These are phyloP conservation scores for Coenobita brevimanus DNA, from an alignment of 1,140 invertebrate species.

Conservation along the genomic window DNA sequence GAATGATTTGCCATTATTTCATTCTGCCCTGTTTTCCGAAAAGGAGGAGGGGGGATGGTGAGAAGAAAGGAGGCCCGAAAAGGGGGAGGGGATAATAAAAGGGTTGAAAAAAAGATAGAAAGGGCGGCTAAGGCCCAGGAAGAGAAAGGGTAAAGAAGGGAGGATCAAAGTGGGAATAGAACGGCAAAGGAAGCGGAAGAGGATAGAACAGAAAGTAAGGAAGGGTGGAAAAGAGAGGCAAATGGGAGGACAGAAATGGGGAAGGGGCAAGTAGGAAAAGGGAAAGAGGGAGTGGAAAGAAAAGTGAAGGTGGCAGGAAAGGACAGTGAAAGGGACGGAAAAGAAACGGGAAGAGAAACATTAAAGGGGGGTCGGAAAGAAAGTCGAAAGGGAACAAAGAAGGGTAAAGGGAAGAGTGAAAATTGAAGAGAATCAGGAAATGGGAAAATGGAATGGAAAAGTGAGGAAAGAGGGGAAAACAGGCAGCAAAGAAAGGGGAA, in stretches of 20 bases:
- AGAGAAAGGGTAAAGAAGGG: background rate
- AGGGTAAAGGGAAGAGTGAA: background rate
- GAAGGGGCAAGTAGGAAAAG: background rate
- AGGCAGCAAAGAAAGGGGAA: background rate
- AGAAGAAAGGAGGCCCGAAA: background rate
- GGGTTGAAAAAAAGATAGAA: background rate
- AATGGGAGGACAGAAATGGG: background rate
- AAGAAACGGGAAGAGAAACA: constrained; percentile 1
- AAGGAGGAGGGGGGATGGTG: background rate
- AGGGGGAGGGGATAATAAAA: background rate
- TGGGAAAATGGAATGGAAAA: too few relatives aligned
- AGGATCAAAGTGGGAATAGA: background rate
- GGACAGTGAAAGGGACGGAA: background rate
- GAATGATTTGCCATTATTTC: too few relatives aligned
- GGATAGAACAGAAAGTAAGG: background rate
- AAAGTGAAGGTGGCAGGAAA: background rate
- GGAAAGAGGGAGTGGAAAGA: background rate
- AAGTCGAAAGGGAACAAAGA: background rate
- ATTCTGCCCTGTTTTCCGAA: background rate
- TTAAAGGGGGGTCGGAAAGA: background rate
- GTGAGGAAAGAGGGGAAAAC: background rate
- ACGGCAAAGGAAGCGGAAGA: background rate
- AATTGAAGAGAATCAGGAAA: background rate
- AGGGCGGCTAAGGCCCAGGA: too few relatives aligned
- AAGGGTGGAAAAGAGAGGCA: background rate